Evolutionary conservation across 2,888 invertebrate genomes (phyloP), one percentile per base, ranked within the genome.

Genomic region (Rhagophthalmus giganteus): DNA sequence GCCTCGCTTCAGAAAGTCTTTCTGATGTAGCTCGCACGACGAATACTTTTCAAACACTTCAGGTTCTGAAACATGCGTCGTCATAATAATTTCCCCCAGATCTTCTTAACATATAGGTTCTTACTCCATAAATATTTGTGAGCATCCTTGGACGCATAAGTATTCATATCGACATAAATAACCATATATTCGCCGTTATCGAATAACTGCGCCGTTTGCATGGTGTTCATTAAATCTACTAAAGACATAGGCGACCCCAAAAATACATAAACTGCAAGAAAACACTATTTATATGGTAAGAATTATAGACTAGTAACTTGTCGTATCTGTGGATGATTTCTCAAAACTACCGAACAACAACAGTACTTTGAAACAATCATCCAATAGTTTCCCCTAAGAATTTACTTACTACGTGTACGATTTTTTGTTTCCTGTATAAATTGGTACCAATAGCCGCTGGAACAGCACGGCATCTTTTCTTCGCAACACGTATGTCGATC

Each of bases 141-240:
- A 28, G 89, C 86, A 71, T 89, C 84, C 72, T 79, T 79, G 59
- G 81, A 79, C 10, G 87, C 83, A 73, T 90, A 91, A n/a, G 89
- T 87, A 81, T 89, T 87, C 84, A 88, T 90, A 71, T 96, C 96
- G 10, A 95, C 91, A 73, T 90, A 91, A 69, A 98, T 93, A 54
- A 98, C 90, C 81, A 94, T 88, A 75, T 97, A 97, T 71, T 96
- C 92, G 13, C 96, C 95, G 57, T 90, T 87, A 45, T 89, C 88
- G 69, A 96, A 88, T 49, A 96, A 76, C 59, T 92, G 88, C 28
- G 87, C 81, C 20, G 87, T 87, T 70, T 95, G 90, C 92, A 98
- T 93, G 12, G 88, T 87, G 24, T 84, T 83, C 89, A 96, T 92
- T 80, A 97, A 87, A 63, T 94, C 92, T 54, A 93, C 87, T 41